A percentile compares a stretch with the other conserved stretches of the same genome.
Conservation (phyloP, 2,888 invertebrate genomes). For the Hipparchia semele region DNA sequence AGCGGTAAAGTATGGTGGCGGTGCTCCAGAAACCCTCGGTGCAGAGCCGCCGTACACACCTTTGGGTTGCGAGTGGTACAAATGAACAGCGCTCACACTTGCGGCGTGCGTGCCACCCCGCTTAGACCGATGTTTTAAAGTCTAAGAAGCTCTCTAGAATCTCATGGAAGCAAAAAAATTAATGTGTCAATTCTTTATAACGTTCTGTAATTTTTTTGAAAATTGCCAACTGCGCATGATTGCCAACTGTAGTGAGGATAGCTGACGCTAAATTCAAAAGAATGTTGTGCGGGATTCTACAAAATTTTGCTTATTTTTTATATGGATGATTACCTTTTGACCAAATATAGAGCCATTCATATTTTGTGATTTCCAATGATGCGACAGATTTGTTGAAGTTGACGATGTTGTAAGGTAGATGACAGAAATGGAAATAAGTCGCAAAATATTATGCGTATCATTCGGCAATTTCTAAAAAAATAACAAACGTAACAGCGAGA, state of each 20-base stretch:
- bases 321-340: neutral
- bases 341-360: neutral
- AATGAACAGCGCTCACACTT: constrained; percentile 79
- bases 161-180: constrained; percentile 26
- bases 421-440: neutral
- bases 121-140: constrained; percentile 69
- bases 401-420: neutral
- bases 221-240: neutral
- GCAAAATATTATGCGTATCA: neutral
- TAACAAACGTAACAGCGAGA: constrained; percentile 41
- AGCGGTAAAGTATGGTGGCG: constrained; percentile 81
- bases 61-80: constrained; percentile 77
- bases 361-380: no score
- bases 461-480: constrained; percentile 2
- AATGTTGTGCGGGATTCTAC: neutral
- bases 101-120: constrained; percentile 77
- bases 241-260: no score
- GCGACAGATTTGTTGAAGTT: neutral
- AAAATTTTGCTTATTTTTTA: neutral
- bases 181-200: constrained; percentile 56
- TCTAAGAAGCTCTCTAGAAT: constrained; percentile 45
- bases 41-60: constrained; percentile 77
- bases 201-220: neutral
- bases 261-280: neutral
- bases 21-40: constrained; percentile 76